A percentile compares a stretch with the other conserved stretches of the same genome.
Evolutionary conservation across 2,113 vertebrate species (phyloP).

Genomic region (Anoura caudifer): DNA sequence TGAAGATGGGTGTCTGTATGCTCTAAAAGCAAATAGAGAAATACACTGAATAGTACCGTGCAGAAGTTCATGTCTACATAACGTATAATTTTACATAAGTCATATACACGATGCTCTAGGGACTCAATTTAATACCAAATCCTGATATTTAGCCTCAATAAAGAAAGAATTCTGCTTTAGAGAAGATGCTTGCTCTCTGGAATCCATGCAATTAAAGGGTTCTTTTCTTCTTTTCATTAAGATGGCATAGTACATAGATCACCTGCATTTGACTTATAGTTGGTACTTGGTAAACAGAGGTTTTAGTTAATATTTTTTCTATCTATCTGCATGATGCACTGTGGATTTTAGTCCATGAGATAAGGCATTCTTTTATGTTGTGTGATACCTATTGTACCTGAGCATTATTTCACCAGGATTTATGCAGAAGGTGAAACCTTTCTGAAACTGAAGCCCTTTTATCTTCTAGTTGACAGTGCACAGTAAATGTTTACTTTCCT

Average conservation of each 20-base stretch:
- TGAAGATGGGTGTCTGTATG: not conserved
- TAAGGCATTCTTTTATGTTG: constrained; percentile 47
- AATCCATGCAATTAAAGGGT: not conserved
- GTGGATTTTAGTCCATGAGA: constrained; percentile 60
- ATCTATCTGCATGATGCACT: constrained; percentile 62
- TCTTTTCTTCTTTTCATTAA: constrained; percentile 35
- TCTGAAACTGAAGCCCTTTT: constrained; percentile 62
- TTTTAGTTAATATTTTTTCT: constrained; percentile 69
- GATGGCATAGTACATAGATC: not conserved
- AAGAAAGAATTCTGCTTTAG: constrained; percentile 33
- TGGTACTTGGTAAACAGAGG: constrained; percentile 47
- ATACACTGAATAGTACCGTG: not conserved
- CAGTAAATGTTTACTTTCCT: constrained; percentile 50
- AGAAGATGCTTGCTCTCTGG: constrained; percentile 25
- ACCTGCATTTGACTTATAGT: constrained; percentile 58
- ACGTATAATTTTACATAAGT: not conserved
- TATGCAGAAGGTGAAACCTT: constrained; percentile 65
- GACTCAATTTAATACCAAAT: not conserved
- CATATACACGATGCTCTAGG: not conserved
- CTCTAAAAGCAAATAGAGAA: not conserved
- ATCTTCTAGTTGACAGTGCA: constrained; percentile 64
- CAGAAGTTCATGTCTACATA: not conserved
- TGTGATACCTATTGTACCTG: constrained; percentile 47
- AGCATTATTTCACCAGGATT: constrained; percentile 67
- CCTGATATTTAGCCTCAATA: not conserved